phyloP scores from a whole-genome alignment of 2,888 invertebrate genomes.

The Apodemia mormo region DNA sequence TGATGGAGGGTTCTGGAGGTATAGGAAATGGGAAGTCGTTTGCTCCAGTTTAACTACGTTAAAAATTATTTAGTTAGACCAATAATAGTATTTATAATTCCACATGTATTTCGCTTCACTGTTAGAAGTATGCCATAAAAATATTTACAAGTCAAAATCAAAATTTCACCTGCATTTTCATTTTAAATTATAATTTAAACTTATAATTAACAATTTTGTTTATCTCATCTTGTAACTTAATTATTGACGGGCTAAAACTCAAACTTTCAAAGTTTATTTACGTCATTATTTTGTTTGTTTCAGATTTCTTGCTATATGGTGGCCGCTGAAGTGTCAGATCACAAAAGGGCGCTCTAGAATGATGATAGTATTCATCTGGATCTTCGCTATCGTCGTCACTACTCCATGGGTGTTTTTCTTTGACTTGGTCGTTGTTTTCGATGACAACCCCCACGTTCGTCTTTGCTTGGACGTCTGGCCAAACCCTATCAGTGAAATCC shows the following conservation, averaged over 20 bases:
- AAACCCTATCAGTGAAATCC: slow-evolving; percentile 88
- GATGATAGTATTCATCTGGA: slow-evolving; percentile 95
- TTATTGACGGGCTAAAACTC: background rate
- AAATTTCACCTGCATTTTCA: background rate
- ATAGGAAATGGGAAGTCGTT: too few species aligned
- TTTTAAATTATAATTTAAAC: background rate
- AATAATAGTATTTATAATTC: background rate
- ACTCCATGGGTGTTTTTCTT: slow-evolving; percentile 96
- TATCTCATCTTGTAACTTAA: background rate
- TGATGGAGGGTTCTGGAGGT: too few species aligned
- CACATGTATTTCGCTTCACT: too few species aligned
- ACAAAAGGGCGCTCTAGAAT: slow-evolving; percentile 92
- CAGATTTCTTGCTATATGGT: slow-evolving; percentile 98
- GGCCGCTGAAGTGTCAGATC: slow-evolving; percentile 95
- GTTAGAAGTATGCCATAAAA: background rate
- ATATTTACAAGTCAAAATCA: background rate
- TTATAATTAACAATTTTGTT: slow-evolving; percentile 14
- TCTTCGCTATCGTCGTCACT: slow-evolving; percentile 91
- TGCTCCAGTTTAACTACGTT: too few species aligned
- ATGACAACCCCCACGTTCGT: slow-evolving; percentile 87
- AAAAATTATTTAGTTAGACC: too few species aligned
- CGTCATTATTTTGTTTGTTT: slow-evolving; percentile 59
- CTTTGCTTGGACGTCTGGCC: slow-evolving; percentile 94
- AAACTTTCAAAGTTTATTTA: slow-evolving; percentile 10
- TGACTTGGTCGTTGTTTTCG: slow-evolving; percentile 88